Conservation (phyloP, 2,113 vertebrate species). For the Sprattus sprattus region DNA sequence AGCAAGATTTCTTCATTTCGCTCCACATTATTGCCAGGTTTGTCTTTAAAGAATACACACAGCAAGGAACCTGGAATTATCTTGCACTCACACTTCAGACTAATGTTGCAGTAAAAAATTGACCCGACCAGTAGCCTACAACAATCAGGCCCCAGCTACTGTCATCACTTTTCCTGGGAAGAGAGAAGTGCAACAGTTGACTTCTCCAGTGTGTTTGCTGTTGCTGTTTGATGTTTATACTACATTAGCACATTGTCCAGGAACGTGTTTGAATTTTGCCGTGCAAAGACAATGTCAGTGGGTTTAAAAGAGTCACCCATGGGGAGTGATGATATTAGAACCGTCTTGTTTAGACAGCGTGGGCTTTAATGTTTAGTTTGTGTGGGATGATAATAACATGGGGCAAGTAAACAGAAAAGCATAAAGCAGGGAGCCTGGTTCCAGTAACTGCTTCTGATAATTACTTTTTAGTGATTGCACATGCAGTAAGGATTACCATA, state of each 20-base stretch:
- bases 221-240: background rate
- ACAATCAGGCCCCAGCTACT: background rate
- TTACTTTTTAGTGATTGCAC: constrained; percentile 12
- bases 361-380: background rate
- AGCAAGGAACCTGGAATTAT: background rate
- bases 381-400: background rate
- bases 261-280: background rate
- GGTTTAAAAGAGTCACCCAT: background rate
- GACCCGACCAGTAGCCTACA: background rate
- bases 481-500: constrained; percentile 13
- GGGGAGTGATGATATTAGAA: background rate
- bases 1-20: background rate
- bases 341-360: background rate
- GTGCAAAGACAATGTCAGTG: background rate
- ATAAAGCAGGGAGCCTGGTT: background rate
- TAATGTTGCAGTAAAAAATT: background rate
- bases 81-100: background rate
- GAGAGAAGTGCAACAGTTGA: background rate
- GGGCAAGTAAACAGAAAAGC: background rate
- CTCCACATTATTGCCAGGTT: background rate
- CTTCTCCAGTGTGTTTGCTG: background rate
- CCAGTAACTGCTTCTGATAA: background rate
- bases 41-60: background rate
- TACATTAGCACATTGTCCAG: background rate
- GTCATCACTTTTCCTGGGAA: background rate